Base-by-base conservation (phyloP, 2,113 vertebrate species). In the Pterophyllum scalare region DNA sequence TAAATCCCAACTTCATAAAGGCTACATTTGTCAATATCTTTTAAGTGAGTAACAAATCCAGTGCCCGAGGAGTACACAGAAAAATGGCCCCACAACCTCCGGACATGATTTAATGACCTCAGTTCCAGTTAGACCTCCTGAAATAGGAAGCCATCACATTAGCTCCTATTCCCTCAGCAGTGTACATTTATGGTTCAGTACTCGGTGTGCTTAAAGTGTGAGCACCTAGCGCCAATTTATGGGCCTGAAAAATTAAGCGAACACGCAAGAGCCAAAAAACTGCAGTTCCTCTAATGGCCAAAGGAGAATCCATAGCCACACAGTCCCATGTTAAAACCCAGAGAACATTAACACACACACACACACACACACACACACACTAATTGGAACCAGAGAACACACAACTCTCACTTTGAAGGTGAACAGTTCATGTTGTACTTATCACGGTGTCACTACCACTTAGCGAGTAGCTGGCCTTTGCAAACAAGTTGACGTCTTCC, bases 111-210 rank as follows among this genome's bases (percentile, higher is more conserved):
- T 78, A 14, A 19, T 78, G 19, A 31, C 26, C 20, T 33, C 59
- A 52, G 59, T 26, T 78, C 20, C 46, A 46, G 20, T 52, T 52
- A 62, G 31, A 61, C 43, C 20, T 26, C 59, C 24, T 22, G 22
- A 65, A 58, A 52, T 24, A 40, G 49, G 26, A 65, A 22, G 59
- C 33, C 76, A 64, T 65, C 2, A 5, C 17, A 15, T 75, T 61
- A 79, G 26, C 62, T 72, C 58, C 28, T 5, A 20, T 52, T 77
- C 7, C 22, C 28, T 76, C 26, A 82, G 72, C 20, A 78, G 22
- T 24, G 40, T 70, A 70, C 64, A 70, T 70, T 49, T 70, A 28
- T 70, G 64, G 64, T 70, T 70, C 40, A 49, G 20, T 72, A 28
- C 64, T 28, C 43, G 28, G 65, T 52, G 43, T 72, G 15, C 49